Evolutionary conservation across 2,888 invertebrate species (phyloP).

Genomic region (Desoria tigrina): DNA sequence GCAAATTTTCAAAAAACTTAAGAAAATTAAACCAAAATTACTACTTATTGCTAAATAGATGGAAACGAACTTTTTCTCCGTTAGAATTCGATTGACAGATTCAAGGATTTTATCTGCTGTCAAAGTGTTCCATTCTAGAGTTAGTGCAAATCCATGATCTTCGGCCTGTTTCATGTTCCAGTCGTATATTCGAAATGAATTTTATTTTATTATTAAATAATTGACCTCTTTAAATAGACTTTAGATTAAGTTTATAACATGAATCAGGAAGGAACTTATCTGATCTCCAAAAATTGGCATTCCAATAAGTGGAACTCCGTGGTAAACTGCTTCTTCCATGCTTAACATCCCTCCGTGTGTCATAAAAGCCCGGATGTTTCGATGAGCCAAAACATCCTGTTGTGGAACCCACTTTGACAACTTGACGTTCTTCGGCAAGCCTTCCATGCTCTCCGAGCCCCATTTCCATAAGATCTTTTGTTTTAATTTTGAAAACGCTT

Average conservation of each 20-base stretch:
- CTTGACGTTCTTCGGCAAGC: slow-evolving; percentile 65
- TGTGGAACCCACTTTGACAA: slow-evolving; percentile 73
- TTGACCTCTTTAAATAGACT: too few relatives aligned
- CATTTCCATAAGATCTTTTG: slow-evolving; percentile 83
- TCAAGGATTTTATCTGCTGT: slow-evolving; percentile 7
- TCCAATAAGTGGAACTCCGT: slow-evolving; percentile 64
- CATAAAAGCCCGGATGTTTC: slow-evolving; percentile 64
- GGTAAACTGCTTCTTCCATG: slow-evolving; percentile 64
- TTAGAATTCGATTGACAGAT: slow-evolving; percentile 13
- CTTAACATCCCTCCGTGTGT: slow-evolving; percentile 70
- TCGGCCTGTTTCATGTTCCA: slow-evolving; percentile 56
- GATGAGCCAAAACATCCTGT: slow-evolving; percentile 73
- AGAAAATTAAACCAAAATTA: too few relatives aligned
- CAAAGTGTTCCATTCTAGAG: slow-evolving; percentile 15
- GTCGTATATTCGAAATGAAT: slow-evolving; percentile 6
- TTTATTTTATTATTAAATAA: not conserved
- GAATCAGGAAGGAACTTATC: slow-evolving; percentile 34
- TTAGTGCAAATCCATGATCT: slow-evolving; percentile 52
- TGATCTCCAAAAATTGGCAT: slow-evolving; percentile 62
- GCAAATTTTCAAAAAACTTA: too few relatives aligned
- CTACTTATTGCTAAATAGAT: too few relatives aligned
- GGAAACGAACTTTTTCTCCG: slow-evolving; percentile 5
- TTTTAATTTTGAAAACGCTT: slow-evolving; percentile 73
- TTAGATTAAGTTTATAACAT: too few relatives aligned
- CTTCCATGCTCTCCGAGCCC: slow-evolving; percentile 65